These are phyloP conservation scores for Bathynomus jamesi DNA, from an alignment of 1,140 invertebrate species.

Conservation along the genomic window DNA sequence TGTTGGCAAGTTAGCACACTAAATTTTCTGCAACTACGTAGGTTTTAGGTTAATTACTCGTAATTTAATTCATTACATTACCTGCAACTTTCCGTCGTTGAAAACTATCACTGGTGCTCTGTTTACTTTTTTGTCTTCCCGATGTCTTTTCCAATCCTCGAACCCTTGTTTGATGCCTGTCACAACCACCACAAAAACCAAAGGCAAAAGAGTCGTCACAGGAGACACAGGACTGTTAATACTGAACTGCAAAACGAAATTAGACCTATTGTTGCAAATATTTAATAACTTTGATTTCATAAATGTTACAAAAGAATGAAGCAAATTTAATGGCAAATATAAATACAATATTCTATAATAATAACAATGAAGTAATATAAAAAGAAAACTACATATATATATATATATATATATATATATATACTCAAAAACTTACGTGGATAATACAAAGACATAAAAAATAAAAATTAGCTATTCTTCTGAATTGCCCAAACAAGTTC, in stretches of 20 bases:
- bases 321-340: too few relatives aligned
- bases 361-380: background rate
- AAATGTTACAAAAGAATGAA: too few relatives aligned
- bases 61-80: too few relatives aligned
- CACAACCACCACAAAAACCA: slow-evolving; percentile 67
- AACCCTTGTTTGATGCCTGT: slow-evolving; percentile 69
- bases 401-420: background rate
- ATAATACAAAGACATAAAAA: slow-evolving; percentile 68
- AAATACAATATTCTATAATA: background rate
- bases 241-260: slow-evolving; percentile 2
- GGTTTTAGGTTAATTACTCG: too few relatives aligned
- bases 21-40: too few relatives aligned
- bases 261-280: background rate
- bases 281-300: background rate
- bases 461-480: slow-evolving; percentile 75
- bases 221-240: slow-evolving; percentile 59
- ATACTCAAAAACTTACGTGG: slow-evolving; percentile 47
- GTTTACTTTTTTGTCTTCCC: slow-evolving; percentile 67
- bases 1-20: too few relatives aligned
- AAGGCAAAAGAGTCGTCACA: slow-evolving; percentile 61
- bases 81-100: slow-evolving; percentile 52
- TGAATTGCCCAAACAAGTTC: slow-evolving; percentile 78
- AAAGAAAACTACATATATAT: background rate
- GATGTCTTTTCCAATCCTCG: slow-evolving; percentile 70
- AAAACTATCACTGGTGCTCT: slow-evolving; percentile 54